A percentile compares a stretch with the other conserved stretches of the same genome.
phyloP scores from a whole-genome alignment of 37 sponge, comb jelly and placozoan genomes.

The Mnemiopsis leidyi region DNA sequence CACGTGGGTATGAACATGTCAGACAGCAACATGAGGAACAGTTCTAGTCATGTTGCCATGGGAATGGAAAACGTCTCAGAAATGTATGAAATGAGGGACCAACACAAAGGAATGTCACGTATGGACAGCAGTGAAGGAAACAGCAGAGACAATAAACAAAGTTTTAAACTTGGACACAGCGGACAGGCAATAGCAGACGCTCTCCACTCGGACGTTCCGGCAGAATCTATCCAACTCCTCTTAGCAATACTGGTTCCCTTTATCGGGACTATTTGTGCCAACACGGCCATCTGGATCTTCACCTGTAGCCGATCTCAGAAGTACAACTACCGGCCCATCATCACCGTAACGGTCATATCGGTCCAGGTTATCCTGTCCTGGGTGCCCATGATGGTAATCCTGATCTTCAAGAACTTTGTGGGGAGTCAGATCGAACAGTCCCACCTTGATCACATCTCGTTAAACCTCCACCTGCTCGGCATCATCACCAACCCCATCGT shows the following conservation, averaged over 20 bases:
- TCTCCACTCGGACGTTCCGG: background rate
- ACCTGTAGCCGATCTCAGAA: background rate
- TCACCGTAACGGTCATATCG: background rate
- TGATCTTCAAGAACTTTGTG: background rate
- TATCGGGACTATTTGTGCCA: background rate
- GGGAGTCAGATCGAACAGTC: background rate
- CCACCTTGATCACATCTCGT: background rate
- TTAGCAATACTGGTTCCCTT: background rate
- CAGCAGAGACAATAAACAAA: too few species aligned
- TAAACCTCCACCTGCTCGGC: background rate
- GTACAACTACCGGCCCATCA: background rate
- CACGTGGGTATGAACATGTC: background rate
- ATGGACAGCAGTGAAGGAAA: background rate
- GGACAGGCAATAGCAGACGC: background rate
- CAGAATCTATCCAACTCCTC: background rate
- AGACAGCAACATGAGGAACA: background rate
- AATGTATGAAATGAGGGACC: background rate
- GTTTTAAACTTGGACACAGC: background rate
- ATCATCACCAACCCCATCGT: slow-evolving; percentile 35
- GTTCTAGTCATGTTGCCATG: background rate
- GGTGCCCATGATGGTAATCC: slow-evolving; percentile 27
- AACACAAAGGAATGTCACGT: background rate
- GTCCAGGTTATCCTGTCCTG: background rate
- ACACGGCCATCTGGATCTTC: background rate
- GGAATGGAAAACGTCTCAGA: background rate